Conservation (phyloP, 2,888 invertebrate genomes). For the Heliconius aoede region DNA sequence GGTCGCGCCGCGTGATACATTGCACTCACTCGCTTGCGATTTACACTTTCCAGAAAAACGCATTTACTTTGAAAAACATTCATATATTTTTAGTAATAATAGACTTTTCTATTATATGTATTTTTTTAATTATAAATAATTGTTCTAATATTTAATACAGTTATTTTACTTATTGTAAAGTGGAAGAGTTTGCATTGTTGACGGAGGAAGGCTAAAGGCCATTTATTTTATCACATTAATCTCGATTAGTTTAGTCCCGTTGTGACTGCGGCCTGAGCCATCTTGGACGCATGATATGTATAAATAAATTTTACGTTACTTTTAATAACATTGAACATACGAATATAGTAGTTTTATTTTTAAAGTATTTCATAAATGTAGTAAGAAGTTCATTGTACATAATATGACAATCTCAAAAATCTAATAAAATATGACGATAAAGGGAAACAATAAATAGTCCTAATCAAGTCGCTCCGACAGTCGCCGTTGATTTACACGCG, state of each 20-base stretch:
- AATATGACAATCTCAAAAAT: neutral
- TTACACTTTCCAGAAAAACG: slow-evolving; percentile 9
- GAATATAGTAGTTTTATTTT: too few species aligned
- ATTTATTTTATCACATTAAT: too few species aligned
- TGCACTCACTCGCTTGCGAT: slow-evolving; percentile 11
- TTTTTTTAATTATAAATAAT: neutral
- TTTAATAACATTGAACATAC: too few species aligned
- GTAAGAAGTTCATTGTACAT: too few species aligned
- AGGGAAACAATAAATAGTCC: neutral
- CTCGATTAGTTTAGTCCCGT: too few species aligned
- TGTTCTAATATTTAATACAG: neutral
- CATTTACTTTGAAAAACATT: slow-evolving; percentile 6
- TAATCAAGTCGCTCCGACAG: neutral
- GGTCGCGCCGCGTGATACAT: slow-evolving; percentile 22
- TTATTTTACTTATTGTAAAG: too few species aligned
- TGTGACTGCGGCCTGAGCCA: too few species aligned
- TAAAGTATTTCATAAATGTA: too few species aligned
- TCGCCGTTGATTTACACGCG: neutral
- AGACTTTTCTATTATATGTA: neutral
- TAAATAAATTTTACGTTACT: too few species aligned
- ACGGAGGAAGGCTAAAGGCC: too few species aligned
- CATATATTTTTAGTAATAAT: neutral
- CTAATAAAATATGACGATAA: neutral
- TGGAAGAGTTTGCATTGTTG: too few species aligned
- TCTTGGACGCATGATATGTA: too few species aligned